Evolutionary conservation across 2,113 vertebrate species (phyloP).

Genomic region (Chloebia gouldiae): DNA sequence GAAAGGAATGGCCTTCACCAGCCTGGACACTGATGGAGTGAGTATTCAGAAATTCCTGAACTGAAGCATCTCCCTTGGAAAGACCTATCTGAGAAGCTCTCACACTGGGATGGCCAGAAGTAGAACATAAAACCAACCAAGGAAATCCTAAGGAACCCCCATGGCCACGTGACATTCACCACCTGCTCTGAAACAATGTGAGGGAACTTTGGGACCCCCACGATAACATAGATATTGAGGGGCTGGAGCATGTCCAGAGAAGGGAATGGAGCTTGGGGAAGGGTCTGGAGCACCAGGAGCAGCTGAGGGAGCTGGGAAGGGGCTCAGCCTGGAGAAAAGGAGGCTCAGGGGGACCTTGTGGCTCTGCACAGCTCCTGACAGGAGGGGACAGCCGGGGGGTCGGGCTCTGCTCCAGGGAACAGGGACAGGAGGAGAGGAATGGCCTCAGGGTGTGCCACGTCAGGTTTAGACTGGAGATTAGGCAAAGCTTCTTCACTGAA

Average conservation of each 20-base stretch:
- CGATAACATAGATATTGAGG: not conserved
- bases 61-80: not conserved
- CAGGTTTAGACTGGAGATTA: not conserved
- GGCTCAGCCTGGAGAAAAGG: not conserved
- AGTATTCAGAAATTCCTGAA: not conserved
- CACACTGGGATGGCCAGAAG: not conserved
- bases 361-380: not conserved
- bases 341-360: not conserved
- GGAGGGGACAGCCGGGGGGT: not conserved
- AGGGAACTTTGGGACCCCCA: not conserved
- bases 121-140: not conserved
- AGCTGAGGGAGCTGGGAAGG: not conserved
- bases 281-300: accelerated
- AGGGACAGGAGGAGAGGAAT: not conserved
- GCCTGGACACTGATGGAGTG: not conserved
- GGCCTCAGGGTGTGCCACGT: accelerated
- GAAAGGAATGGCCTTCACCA: not conserved
- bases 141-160: not conserved
- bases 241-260: accelerated
- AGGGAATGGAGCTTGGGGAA: not conserved
- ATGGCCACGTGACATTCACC: not conserved
- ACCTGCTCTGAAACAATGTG: not conserved
- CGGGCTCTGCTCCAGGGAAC: not conserved
- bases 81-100: not conserved
- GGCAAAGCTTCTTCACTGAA: not conserved